Evolutionary conservation across 2,888 invertebrate species (phyloP).

Genomic region (Pseudoips prasinana): DNA sequence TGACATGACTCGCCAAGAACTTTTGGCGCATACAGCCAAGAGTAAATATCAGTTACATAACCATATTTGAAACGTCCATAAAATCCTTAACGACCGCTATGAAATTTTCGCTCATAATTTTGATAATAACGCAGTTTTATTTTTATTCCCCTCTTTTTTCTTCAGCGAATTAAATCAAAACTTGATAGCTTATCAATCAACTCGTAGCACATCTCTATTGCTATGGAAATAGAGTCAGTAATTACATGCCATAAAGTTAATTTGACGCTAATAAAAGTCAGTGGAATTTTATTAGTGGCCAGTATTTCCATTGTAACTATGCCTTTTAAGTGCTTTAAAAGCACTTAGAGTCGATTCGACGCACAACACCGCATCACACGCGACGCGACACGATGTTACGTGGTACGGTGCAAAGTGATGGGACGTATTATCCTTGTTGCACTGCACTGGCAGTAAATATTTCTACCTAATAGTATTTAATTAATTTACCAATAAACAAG

Average conservation of each 20-base stretch:
- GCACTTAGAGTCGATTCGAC: too few relatives aligned
- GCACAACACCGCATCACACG: too few relatives aligned
- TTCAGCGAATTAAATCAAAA: slow-evolving; percentile 21
- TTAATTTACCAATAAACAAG: too few relatives aligned
- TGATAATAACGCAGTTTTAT: slow-evolving; percentile 14
- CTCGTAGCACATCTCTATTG: slow-evolving; percentile 8
- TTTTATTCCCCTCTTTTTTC: slow-evolving; percentile 20
- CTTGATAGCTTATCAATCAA: slow-evolving; percentile 18
- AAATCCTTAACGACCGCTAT: slow-evolving; percentile 11
- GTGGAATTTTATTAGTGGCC: slow-evolving; percentile 5
- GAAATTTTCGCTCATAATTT: slow-evolving; percentile 14
- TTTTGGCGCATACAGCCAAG: slow-evolving; percentile 22
- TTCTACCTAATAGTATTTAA: too few relatives aligned
- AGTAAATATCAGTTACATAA: slow-evolving; percentile 24
- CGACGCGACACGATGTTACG: too few relatives aligned
- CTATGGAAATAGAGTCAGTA: slow-evolving; percentile 9
- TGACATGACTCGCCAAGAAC: slow-evolving; percentile 28
- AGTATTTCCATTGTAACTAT: too few relatives aligned
- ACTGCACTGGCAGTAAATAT: too few relatives aligned
- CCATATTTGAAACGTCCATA: slow-evolving; percentile 19
- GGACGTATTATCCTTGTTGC: too few relatives aligned
- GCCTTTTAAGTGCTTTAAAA: too few relatives aligned
- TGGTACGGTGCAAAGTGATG: too few relatives aligned
- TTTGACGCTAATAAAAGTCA: slow-evolving; percentile 20
- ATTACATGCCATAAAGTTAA: slow-evolving; percentile 11